A percentile compares a stretch with the other conserved stretches of the same genome.
These are phyloP conservation scores for Drosophila nigromelanica DNA, from an alignment of 1,140 invertebrate genomes.

Conservation along the genomic window DNA sequence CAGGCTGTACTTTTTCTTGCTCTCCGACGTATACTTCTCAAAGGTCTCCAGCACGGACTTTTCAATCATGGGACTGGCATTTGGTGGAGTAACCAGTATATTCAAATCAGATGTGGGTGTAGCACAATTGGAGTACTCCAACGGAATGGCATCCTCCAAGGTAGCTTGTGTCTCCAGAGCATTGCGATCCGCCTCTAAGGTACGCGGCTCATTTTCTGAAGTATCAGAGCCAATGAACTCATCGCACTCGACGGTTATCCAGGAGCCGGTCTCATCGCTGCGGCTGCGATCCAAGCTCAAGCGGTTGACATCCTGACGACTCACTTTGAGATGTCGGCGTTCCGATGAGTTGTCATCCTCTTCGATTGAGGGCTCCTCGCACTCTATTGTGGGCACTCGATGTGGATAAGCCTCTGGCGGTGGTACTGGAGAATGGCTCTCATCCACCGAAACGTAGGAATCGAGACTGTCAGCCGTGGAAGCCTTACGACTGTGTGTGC, in stretches of 20 bases:
- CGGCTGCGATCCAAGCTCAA: constrained; percentile 84
- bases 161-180: constrained; percentile 78
- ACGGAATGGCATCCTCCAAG: constrained; percentile 74
- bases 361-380: constrained; percentile 79
- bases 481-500: constrained; percentile 82
- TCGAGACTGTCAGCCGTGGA: constrained; percentile 86
- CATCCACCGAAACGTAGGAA: constrained; percentile 84
- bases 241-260: constrained; percentile 87
- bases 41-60: constrained; percentile 78
- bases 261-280: constrained; percentile 87
- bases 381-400: constrained; percentile 81
- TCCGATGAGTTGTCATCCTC: constrained; percentile 76
- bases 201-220: constrained; percentile 83
- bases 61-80: constrained; percentile 77
- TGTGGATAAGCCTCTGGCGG: constrained; percentile 67
- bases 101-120: constrained; percentile 80
- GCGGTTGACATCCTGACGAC: constrained; percentile 70
- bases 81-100: constrained; percentile 78
- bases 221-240: constrained; percentile 86
- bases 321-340: constrained; percentile 68
- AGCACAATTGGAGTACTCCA: constrained; percentile 79
- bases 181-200: constrained; percentile 75
- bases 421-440: constrained; percentile 74
- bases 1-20: constrained; percentile 84
- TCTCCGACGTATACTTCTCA: constrained; percentile 69